Percentiles rank a stretch among this genome's conserved stretches.
Evolutionary conservation across 2,113 vertebrate genomes (phyloP).

Genomic region (Percina caprodes): DNA sequence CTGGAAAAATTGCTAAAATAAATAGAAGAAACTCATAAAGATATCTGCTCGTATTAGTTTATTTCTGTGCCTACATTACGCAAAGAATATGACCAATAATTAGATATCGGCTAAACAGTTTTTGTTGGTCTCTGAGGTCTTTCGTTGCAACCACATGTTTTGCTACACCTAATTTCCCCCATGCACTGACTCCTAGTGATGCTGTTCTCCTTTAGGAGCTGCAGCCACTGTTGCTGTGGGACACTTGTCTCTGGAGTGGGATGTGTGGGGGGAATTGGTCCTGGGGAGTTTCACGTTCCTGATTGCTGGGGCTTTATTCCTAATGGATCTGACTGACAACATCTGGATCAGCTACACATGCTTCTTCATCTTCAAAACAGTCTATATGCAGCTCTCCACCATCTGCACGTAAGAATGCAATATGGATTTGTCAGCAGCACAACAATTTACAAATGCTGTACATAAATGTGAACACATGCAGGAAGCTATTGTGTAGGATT

Average conservation of each 20-base stretch:
- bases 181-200: not conserved
- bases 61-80: not conserved
- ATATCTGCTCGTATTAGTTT: not conserved
- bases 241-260: constrained; percentile 86
- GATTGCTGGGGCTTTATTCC: constrained; percentile 83
- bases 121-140: no score
- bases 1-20: no score
- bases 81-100: not conserved
- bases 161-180: not conserved
- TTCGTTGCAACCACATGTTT: no score
- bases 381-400: constrained; percentile 89
- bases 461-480: not conserved
- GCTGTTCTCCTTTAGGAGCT: constrained; percentile 79
- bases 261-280: constrained; percentile 85
- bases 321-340: constrained; percentile 84
- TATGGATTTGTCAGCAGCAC: not conserved
- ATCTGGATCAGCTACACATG: constrained; percentile 89
- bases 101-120: not conserved
- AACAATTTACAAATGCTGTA: not conserved
- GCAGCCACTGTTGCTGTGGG: constrained; percentile 86
- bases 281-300: constrained; percentile 84
- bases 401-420: constrained; percentile 86
- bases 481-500: not conserved
- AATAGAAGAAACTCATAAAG: not conserved
- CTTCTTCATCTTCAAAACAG: constrained; percentile 86